phyloP scores from a whole-genome alignment of 2,888 invertebrate species.

The Margaritifera margaritifera region DNA sequence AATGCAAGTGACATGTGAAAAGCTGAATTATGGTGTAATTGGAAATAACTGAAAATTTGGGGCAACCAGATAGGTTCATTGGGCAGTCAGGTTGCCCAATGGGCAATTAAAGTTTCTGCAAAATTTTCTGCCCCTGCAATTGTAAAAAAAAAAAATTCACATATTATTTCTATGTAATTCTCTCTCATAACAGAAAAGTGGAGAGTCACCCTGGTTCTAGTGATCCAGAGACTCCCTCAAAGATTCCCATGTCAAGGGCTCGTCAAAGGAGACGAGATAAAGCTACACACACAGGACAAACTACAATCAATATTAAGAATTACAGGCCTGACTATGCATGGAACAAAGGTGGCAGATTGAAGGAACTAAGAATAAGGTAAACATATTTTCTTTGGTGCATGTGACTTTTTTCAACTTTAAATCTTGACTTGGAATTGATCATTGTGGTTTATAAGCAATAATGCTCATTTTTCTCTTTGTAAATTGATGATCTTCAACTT shows the following conservation, averaged over 20 bases:
- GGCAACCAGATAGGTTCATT: too few species aligned
- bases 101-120: too few species aligned
- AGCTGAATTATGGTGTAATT: too few species aligned
- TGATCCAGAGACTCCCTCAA: slow-evolving; percentile 3
- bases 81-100: neutral
- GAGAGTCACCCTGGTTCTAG: neutral
- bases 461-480: too few species aligned
- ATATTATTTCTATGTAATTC: neutral
- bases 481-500: too few species aligned
- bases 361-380: slow-evolving; percentile 68
- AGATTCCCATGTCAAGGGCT: slow-evolving; percentile 32
- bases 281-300: slow-evolving; percentile 16
- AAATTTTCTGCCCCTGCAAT: neutral
- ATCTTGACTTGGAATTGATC: too few species aligned
- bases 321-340: slow-evolving; percentile 69
- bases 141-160: neutral
- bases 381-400: neutral
- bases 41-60: too few species aligned
- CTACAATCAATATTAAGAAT: slow-evolving; percentile 46
- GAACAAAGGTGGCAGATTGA: slow-evolving; percentile 69
- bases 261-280: slow-evolving; percentile 37
- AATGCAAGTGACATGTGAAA: too few species aligned
- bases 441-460: too few species aligned
- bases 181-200: neutral
- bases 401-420: too few species aligned